Evolutionary conservation across 2,113 vertebrate species (phyloP), one percentile per base, ranked within the genome.

Genomic region (Lepisosteus osseus): DNA sequence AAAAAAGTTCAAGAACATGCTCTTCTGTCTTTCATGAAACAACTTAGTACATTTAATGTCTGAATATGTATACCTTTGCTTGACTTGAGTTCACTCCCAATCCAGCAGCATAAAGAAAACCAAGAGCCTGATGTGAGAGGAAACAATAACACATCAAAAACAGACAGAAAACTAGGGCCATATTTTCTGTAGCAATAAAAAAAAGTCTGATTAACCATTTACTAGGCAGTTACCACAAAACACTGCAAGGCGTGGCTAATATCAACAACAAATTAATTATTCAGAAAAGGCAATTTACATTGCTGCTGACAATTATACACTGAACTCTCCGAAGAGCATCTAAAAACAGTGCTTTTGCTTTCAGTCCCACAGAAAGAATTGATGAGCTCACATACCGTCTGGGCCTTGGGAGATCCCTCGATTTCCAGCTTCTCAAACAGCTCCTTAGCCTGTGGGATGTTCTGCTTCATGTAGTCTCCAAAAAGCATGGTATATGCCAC

Each of bases 81-180:
- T 99, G 97, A 89, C 95, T 99, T 8, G 97, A 99, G 86, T 98
- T 97, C 62, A 98, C 95, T 72, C 95, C 96, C 61, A 99, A 92
- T 68, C 97, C 97, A 76, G 95, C 95, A 42, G 97, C 96, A 69
- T 98, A 99, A 0, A 99, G 86, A 88, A 99, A 99, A 65, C 97
- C 97, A 82, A 99, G 94, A 61, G 95, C 97, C 97, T 99, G 68
- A 14, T 7, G 76, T 69, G 80, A 84, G 64, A 12, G 17, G 6
- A 71, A 15, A 72, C 61, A 40, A 0, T 3, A 76, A 29, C 68
- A 29, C 68, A 13, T 65, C 4, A 11, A 54, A 14, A 54, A 61
- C 11, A 62, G 47, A 51, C 47, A 6, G 47, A 51, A 51, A 51
- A 6, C 47, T 51, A 51, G 47, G 5, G 47, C 9, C 47, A 5